Percentiles rank a stretch among this genome's conserved stretches.
Evolutionary conservation across 2,797 vertebrate genomes (phyloP).

Genomic region (Sorex maritimensis): DNA sequence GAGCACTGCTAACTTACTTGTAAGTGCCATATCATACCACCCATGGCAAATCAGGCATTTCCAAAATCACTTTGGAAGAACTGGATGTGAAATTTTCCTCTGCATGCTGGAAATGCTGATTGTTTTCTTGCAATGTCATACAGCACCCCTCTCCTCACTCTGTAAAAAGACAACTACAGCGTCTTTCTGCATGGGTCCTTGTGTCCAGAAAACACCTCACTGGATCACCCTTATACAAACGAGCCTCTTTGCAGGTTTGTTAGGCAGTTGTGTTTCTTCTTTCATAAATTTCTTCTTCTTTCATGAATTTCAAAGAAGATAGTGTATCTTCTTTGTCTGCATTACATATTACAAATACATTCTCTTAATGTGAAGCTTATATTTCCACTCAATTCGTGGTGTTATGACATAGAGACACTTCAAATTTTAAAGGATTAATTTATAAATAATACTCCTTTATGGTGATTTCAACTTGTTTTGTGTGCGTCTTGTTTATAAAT

Average conservation of each 20-base stretch:
- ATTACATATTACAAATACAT: conserved; percentile 1
- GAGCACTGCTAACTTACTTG: too few relatives aligned
- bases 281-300: conserved; percentile 41
- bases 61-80: conserved; percentile 1
- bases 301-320: conserved; percentile 7
- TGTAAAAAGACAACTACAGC: background rate
- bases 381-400: background rate
- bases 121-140: background rate
- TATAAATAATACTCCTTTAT: conserved; percentile 12
- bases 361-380: background rate
- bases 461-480: background rate
- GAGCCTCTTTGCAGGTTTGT: conserved; percentile 40
- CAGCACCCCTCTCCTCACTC: background rate
- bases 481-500: conserved; percentile 34
- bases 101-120: background rate
- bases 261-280: conserved; percentile 12
- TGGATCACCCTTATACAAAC: conserved; percentile 3
- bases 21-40: too few relatives aligned
- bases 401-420: conserved; percentile 22
- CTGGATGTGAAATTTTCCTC: background rate
- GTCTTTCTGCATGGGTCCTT: background rate
- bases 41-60: too few relatives aligned
- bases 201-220: background rate
- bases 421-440: conserved; percentile 18
- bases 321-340: conserved; percentile 24